Evolutionary conservation across 2,113 vertebrate genomes (phyloP).

Genomic region (Astatoreochromis straeleni): DNA sequence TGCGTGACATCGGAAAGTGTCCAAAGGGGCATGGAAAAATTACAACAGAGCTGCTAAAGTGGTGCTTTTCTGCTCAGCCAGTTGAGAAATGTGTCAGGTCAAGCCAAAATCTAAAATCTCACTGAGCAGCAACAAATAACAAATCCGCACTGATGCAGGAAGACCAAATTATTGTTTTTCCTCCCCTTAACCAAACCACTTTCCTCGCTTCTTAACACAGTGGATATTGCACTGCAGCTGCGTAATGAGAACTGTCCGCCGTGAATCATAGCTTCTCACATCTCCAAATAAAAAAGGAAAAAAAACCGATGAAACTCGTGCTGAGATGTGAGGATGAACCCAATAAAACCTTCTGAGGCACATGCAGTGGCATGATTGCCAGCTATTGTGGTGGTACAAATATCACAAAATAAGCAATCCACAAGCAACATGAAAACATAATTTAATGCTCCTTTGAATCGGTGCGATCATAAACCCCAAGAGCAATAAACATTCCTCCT

Average conservation of each 20-base stretch:
- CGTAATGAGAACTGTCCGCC: not conserved
- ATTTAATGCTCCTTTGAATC: slow-evolving; percentile 33
- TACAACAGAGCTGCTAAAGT: not conserved
- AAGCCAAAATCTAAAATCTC: not conserved
- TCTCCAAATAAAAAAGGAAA: not conserved
- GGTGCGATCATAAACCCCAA: not conserved
- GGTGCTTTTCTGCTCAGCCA: not conserved
- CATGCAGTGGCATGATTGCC: not conserved
- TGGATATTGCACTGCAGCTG: slow-evolving; percentile 21
- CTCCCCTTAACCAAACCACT: not conserved
- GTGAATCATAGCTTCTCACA: slow-evolving; percentile 5
- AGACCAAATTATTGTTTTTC: not conserved
- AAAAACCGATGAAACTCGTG: not conserved
- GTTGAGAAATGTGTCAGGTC: not conserved
- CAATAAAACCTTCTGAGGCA: slow-evolving; percentile 8
- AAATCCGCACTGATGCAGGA: not conserved
- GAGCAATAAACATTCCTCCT: slow-evolving; percentile 33
- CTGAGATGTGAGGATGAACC: slow-evolving; percentile 1
- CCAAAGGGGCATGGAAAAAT: not conserved
- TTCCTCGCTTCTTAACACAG: not conserved
- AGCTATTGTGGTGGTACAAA: slow-evolving; percentile 8
- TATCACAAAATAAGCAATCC: slow-evolving; percentile 26
- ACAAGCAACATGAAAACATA: slow-evolving; percentile 17
- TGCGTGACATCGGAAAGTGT: not conserved
- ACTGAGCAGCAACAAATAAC: not conserved